A percentile compares a stretch with the other conserved stretches of the same genome.
phyloP scores from a whole-genome alignment of 1,140 invertebrate species.

The Sarcophaga bullata region DNA sequence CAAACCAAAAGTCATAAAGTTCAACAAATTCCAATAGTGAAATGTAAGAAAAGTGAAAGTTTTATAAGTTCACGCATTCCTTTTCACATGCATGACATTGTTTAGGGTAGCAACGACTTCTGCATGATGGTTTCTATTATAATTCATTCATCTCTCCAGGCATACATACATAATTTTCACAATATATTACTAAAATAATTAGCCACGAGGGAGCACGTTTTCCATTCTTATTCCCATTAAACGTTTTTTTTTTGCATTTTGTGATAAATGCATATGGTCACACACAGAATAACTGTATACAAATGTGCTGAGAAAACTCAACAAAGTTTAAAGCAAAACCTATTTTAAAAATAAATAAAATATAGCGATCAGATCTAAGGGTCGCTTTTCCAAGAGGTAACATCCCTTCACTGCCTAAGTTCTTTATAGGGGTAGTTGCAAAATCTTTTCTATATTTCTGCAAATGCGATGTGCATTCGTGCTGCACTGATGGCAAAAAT shows the following conservation, averaged over 20 bases:
- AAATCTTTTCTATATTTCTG: background rate
- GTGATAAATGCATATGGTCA: background rate
- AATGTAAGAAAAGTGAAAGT: conserved; percentile 26
- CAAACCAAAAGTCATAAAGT: background rate
- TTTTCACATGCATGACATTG: conserved; percentile 10
- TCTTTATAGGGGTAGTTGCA: conserved; percentile 3
- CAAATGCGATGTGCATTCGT: background rate
- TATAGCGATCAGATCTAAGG: background rate
- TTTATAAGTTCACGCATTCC: background rate
- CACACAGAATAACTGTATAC: background rate
- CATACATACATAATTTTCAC: conserved; percentile 37
- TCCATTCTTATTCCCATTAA: conserved; percentile 6
- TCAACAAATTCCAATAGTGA: conserved; percentile 17
- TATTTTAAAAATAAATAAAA: background rate
- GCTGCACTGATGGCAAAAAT: conserved; percentile 9
- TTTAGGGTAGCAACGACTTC: background rate
- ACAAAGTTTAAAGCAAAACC: background rate
- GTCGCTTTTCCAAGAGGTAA: conserved; percentile 4
- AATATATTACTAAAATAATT: conserved; percentile 39
- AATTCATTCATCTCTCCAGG: conserved; percentile 30
- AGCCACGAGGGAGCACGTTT: conserved; percentile 38
- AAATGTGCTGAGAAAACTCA: background rate
- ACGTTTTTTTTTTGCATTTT: background rate
- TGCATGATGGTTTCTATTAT: background rate
- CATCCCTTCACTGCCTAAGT: background rate